Base-by-base conservation (phyloP, 1,140 invertebrate species). In the Coenobita brevimanus region DNA sequence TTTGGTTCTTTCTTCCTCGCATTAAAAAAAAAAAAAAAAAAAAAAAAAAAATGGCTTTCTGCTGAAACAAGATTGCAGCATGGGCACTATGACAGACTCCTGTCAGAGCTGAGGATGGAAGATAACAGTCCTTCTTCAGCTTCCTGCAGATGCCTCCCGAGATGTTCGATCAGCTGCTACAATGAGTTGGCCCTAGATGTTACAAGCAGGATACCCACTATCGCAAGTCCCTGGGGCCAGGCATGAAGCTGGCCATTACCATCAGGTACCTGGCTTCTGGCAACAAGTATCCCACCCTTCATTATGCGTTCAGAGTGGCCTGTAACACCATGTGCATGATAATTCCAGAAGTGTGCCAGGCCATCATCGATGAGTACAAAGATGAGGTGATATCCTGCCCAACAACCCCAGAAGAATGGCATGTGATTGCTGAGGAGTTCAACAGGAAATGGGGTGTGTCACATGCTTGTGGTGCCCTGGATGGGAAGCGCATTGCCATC, bases 401-500 rank as follows among this genome's bases (percentile, higher is more conserved):
- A 46, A 79, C 4, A 4, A 50, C 36, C 36, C 38, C 75, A 4
- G 75, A 43, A 79, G 75, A 24, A 13, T 79, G 76, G 64, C 46
- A 27, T 33, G 67, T n/a, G 13, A 21, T 84, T 21, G 57, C 60
- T 30, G 33, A 8, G 1, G 33, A 78, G 64, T 87, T 87, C 30
- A 13, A 17, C 3, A 33, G 27, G 30, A 54, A 46, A 3, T 86
- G 91, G 90, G 84, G 89, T 80, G 90, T 92, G 82, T 91, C 92
- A 38, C 91, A 93, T 91, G 92, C 92, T 87, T 82, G 92, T 54
- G 92, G 92, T 41, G 91, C 92, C 30, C 91, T 94, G 27, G 93
- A 94, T 91, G 93, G 93, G 0, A 93, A 92, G 88, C 92, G 93
- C 82, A 57, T 93, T 38, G n/a, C 69, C 30, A 88, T 92, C n/a